Evolutionary conservation across 2,797 vertebrate species (phyloP).

Genomic region (Chaetodon trifasciatus): DNA sequence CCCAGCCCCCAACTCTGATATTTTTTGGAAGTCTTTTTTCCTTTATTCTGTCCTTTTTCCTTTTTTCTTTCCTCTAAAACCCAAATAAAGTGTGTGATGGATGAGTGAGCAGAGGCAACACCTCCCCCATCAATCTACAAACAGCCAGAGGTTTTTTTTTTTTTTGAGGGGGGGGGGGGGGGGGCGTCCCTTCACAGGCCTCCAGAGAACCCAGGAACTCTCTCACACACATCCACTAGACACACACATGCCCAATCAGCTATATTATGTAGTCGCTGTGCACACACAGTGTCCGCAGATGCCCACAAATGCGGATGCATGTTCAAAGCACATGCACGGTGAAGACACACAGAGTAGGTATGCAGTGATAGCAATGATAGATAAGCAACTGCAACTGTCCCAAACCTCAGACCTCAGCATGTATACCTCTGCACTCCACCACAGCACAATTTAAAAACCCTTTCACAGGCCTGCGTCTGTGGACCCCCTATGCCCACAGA

Average conservation of each 20-base stretch:
- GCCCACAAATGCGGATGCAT: constrained; percentile 15
- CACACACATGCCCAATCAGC: constrained; percentile 43
- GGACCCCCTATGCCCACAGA: constrained; percentile 38
- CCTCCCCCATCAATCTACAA: constrained; percentile 85
- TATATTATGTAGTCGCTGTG: constrained; percentile 23
- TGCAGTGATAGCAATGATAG: constrained; percentile 27
- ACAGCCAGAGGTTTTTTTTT: constrained; percentile 26
- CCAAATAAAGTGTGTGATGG: constrained; percentile 88
- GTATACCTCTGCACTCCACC: background rate
- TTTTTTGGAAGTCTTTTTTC: constrained; percentile 82
- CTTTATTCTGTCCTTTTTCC: constrained; percentile 69
- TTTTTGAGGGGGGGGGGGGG: constrained; percentile 51
- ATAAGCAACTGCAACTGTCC: background rate
- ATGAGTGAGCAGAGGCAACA: constrained; percentile 86
- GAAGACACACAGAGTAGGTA: constrained; percentile 10
- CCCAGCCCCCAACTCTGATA: constrained; percentile 78
- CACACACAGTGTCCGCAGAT: constrained; percentile 25
- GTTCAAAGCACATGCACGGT: constrained; percentile 14
- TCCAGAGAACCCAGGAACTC: constrained; percentile 65
- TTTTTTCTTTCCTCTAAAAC: constrained; percentile 83
- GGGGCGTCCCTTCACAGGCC: constrained; percentile 72
- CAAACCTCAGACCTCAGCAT: constrained; percentile 24
- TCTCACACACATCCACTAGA: constrained; percentile 59
- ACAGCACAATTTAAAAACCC: constrained; percentile 14
- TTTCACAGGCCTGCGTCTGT: background rate